These are phyloP conservation scores for Epinephelus cyanopodus DNA, from an alignment of 2,113 vertebrate genomes.

Conservation along the genomic window DNA sequence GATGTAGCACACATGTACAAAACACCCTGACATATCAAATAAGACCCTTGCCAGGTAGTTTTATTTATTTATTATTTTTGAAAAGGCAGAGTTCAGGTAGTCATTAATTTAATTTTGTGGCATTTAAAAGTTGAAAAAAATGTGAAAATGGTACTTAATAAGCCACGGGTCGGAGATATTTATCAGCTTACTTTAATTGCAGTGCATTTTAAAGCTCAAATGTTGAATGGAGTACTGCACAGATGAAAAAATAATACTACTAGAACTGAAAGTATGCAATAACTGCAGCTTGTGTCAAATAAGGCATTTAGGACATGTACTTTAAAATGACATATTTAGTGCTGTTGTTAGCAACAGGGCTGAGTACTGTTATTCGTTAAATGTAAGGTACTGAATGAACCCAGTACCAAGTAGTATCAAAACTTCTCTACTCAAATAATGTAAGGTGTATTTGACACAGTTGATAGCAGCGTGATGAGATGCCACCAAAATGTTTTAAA, in stretches of 20 bases:
- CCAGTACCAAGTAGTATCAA: no score
- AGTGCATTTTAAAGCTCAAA: neutral
- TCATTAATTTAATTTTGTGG: neutral
- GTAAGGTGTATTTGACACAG: no score
- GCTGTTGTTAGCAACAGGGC: no score
- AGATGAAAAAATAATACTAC: neutral
- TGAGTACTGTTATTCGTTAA: no score
- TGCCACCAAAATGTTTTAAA: no score
- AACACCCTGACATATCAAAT: neutral
- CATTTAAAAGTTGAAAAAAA: neutral
- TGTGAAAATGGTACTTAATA: neutral
- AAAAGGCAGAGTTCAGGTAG: neutral
- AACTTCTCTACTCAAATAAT: no score
- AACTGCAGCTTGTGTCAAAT: neutral
- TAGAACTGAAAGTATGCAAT: neutral
- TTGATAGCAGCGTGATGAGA: no score
- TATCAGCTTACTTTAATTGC: neutral
- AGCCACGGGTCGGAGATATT: neutral
- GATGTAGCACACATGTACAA: neutral
- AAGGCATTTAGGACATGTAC: neutral
- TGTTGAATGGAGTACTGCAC: neutral
- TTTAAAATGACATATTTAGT: neutral
- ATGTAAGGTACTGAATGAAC: no score
- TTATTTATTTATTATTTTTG: neutral
- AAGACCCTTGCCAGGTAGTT: neutral